These are phyloP conservation scores for Lipotes vexillifer DNA, from an alignment of 2,113 vertebrate species.

Conservation along the genomic window DNA sequence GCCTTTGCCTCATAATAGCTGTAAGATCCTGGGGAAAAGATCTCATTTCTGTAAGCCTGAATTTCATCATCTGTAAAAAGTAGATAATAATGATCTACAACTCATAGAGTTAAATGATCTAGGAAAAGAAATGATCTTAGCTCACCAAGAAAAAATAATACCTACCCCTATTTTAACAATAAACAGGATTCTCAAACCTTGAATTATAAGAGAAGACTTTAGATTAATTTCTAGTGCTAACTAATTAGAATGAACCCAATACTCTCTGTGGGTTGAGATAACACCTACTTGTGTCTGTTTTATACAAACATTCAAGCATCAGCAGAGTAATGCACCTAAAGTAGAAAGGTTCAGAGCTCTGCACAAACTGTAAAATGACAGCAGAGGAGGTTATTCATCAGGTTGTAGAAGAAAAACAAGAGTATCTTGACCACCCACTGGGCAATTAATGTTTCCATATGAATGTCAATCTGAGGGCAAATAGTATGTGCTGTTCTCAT, in stretches of 20 bases:
- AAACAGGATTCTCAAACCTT: background rate
- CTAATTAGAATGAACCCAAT: background rate
- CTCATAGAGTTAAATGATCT: background rate
- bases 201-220: background rate
- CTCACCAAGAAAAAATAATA: background rate
- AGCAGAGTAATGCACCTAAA: background rate
- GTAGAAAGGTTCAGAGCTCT: background rate
- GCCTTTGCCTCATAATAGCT: background rate
- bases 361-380: background rate
- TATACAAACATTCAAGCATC: background rate
- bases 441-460: background rate
- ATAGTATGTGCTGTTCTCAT: background rate
- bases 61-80: constrained; percentile 14
- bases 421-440: background rate
- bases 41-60: background rate
- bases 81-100: background rate
- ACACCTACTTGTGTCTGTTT: background rate
- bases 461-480: background rate
- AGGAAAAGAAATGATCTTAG: background rate
- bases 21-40: background rate
- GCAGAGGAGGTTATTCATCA: background rate
- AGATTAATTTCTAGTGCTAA: constrained; percentile 14
- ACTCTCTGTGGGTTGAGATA: background rate
- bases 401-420: background rate
- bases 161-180: background rate